phyloP scores from a whole-genome alignment of 2,888 invertebrate species.

The Cryptus viduatorius region DNA sequence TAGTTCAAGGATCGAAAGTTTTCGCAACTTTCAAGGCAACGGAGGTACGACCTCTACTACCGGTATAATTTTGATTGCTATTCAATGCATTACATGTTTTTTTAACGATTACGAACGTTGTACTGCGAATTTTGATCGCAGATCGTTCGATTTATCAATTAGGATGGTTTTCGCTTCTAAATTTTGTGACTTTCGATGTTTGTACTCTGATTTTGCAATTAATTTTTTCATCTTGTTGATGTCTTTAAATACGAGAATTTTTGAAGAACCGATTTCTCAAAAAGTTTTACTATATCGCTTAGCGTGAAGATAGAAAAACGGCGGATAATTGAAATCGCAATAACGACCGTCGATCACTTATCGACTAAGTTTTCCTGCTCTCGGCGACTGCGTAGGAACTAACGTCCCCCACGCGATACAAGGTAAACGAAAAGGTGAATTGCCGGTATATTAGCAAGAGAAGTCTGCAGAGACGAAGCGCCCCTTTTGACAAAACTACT shows the following conservation, averaged over 20 bases:
- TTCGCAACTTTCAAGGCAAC: conserved; percentile 20
- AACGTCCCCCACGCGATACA: not conserved
- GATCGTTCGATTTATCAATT: no score
- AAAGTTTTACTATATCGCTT: no score
- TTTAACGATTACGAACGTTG: not conserved
- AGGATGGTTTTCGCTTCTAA: no score
- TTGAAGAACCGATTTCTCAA: no score
- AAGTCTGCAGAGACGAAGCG: not conserved
- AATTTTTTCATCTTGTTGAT: no score
- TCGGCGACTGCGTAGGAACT: not conserved
- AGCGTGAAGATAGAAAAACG: no score
- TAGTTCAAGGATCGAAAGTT: conserved; percentile 9
- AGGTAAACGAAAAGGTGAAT: conserved; percentile 3
- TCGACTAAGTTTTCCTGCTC: not conserved
- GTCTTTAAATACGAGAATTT: no score
- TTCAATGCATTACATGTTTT: conserved; percentile 7
- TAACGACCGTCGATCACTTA: not conserved
- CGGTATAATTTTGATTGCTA: not conserved
- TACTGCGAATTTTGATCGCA: no score
- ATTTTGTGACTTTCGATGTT: no score
- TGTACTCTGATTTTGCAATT: no score
- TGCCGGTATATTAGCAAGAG: not conserved
- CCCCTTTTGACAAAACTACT: not conserved
- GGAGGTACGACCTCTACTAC: not conserved
- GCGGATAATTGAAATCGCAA: not conserved